Conservation (phyloP, 2,888 invertebrate species). For the Fissipunctia ypsillon region DNA sequence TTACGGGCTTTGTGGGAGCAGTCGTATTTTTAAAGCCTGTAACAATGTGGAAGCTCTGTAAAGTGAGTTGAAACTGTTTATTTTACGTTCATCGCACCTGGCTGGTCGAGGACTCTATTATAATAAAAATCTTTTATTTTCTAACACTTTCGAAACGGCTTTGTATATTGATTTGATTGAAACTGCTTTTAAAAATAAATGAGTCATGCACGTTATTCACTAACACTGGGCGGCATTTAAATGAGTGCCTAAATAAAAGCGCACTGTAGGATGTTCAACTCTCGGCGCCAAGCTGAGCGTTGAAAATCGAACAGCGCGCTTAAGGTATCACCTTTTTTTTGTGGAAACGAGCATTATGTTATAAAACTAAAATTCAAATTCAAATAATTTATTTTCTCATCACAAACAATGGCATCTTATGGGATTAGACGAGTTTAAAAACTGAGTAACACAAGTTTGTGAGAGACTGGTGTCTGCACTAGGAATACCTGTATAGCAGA, state of each 20-base stretch:
- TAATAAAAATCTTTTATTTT: constrained; percentile 12
- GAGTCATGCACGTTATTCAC: not conserved
- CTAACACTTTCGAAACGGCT: not conserved
- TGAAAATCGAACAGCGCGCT: not conserved
- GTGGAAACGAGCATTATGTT: not conserved
- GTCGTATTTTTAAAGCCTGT: constrained; percentile 34
- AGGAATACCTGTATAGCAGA: too few relatives aligned
- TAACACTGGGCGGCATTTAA: not conserved
- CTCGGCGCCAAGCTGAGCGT: too few relatives aligned
- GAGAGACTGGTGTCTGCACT: too few relatives aligned
- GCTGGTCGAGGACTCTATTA: not conserved
- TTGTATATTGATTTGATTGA: not conserved
- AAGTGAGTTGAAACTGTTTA: constrained; percentile 9
- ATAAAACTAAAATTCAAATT: too few relatives aligned
- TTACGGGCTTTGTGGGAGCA: constrained; percentile 41
- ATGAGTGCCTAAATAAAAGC: not conserved
- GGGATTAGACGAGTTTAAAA: too few relatives aligned
- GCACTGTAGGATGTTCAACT: too few relatives aligned
- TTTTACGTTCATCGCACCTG: constrained; percentile 26
- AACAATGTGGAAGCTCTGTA: constrained; percentile 24
- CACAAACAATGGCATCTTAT: too few relatives aligned
- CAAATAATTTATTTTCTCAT: too few relatives aligned
- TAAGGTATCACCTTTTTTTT: not conserved
- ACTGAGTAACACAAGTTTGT: too few relatives aligned
- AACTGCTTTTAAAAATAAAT: not conserved